Percentiles rank a stretch among this genome's conserved stretches.
Evolutionary conservation across 1,140 invertebrate species (phyloP).

Genomic region (Polypedilum vanderplanki): DNA sequence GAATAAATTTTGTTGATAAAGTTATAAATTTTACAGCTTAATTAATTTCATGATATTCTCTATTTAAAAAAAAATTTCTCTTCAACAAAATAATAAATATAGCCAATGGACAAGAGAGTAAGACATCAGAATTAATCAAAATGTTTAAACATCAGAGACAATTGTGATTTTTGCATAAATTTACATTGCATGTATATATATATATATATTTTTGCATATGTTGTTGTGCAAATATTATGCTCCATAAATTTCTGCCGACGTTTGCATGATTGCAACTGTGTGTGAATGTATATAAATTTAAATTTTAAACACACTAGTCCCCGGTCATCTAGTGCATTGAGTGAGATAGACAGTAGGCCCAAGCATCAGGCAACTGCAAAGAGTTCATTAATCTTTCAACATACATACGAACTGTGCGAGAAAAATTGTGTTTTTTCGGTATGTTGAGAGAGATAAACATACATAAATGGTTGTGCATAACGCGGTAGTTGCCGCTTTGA

Average conservation of each 20-base stretch:
- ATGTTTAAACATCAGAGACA: constrained; percentile 13
- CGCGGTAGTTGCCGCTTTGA: neutral
- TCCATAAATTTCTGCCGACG: constrained; percentile 11
- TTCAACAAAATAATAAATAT: neutral
- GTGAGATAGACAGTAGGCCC: too few relatives aligned
- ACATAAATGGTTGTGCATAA: neutral
- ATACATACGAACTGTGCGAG: neutral
- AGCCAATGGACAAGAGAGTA: neutral
- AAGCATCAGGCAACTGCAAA: neutral
- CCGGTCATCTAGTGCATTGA: neutral
- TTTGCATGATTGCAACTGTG: neutral
- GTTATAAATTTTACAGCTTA: too few relatives aligned
- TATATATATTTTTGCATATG: constrained; percentile 6
- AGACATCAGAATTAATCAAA: constrained; percentile 19
- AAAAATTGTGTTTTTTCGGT: neutral
- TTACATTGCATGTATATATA: neutral
- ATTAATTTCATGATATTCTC: too few relatives aligned
- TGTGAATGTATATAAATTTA: neutral
- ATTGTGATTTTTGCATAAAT: constrained; percentile 24
- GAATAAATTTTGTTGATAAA: too few relatives aligned
- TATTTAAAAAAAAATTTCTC: too few relatives aligned
- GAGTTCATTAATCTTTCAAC: constrained; percentile 28
- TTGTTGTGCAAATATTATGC: constrained; percentile 18
- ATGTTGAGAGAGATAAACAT: neutral
- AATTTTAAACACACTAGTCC: neutral